Conservation (phyloP, 1,140 invertebrate genomes). For the Drosophila orena region DNA sequence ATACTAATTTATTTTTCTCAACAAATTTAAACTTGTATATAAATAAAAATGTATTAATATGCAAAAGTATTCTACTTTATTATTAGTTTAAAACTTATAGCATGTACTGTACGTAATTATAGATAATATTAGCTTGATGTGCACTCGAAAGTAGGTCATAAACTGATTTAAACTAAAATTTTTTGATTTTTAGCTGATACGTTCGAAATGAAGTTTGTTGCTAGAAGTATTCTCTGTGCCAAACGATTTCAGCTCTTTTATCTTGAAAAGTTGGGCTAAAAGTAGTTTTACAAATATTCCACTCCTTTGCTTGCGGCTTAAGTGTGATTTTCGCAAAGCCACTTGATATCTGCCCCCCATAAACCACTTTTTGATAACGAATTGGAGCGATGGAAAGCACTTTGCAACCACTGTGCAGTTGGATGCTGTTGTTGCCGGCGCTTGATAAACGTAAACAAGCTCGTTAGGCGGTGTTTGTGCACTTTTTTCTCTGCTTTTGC, state of each 20-base stretch:
- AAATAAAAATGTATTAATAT: too few species aligned
- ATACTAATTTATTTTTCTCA: too few species aligned
- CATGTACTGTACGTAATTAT: too few species aligned
- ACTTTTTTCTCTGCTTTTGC: conserved; percentile 18
- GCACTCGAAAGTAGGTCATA: too few species aligned
- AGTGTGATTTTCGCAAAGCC: not conserved
- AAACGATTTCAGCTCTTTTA: not conserved
- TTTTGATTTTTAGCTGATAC: too few species aligned
- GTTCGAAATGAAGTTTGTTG: not conserved
- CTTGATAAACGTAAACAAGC: conserved; percentile 71
- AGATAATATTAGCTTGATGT: too few species aligned
- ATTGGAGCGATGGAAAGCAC: not conserved
- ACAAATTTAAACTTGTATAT: too few species aligned
- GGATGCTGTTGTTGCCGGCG: conserved; percentile 50
- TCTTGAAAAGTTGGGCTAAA: conserved; percentile 4
- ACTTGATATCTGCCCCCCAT: not conserved
- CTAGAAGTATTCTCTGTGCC: not conserved
- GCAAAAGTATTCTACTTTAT: too few species aligned
- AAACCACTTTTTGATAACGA: conserved; percentile 15
- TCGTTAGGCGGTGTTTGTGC: conserved; percentile 57
- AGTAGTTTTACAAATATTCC: conserved; percentile 10
- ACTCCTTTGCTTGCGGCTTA: not conserved
- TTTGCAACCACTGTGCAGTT: conserved; percentile 33
- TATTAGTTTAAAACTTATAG: too few species aligned
- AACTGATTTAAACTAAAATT: too few species aligned